A percentile compares a stretch with the other conserved stretches of the same genome.
These are phyloP conservation scores for Elgaria multicarinata DNA, from an alignment of 2,113 vertebrate species.

Conservation along the genomic window DNA sequence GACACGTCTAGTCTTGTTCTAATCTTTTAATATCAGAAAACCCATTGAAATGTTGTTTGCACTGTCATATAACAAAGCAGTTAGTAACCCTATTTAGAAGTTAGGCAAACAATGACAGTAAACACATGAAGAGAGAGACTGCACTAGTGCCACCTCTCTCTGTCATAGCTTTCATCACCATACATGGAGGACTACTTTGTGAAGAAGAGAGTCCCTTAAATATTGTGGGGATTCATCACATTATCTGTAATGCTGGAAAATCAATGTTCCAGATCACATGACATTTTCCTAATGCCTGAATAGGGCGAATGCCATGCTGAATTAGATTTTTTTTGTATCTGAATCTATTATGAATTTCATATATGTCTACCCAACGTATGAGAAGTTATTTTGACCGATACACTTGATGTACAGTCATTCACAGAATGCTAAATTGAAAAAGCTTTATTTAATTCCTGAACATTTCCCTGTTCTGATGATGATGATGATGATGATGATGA, in stretches of 20 bases:
- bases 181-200: too few species aligned
- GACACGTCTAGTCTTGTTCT: not conserved
- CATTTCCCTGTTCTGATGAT: not conserved
- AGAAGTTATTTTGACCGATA: not conserved
- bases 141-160: too few species aligned
- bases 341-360: not conserved
- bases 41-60: not conserved
- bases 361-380: not conserved
- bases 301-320: not conserved
- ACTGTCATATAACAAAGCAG: not conserved
- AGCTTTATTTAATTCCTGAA: not conserved
- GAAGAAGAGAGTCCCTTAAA: too few species aligned
- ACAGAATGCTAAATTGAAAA: not conserved
- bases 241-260: too few species aligned
- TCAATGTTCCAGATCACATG: too few species aligned
- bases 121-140: too few species aligned
- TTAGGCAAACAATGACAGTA: too few species aligned
- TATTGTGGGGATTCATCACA: too few species aligned
- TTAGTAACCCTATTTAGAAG: too few species aligned
- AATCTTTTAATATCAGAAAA: not conserved
- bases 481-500: too few species aligned
- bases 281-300: too few species aligned
- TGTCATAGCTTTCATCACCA: too few species aligned
- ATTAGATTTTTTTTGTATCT: not conserved
- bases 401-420: conserved; percentile 10